These are phyloP conservation scores for Clarias fuscus DNA, from an alignment of 2,797 vertebrate species.

Conservation along the genomic window DNA sequence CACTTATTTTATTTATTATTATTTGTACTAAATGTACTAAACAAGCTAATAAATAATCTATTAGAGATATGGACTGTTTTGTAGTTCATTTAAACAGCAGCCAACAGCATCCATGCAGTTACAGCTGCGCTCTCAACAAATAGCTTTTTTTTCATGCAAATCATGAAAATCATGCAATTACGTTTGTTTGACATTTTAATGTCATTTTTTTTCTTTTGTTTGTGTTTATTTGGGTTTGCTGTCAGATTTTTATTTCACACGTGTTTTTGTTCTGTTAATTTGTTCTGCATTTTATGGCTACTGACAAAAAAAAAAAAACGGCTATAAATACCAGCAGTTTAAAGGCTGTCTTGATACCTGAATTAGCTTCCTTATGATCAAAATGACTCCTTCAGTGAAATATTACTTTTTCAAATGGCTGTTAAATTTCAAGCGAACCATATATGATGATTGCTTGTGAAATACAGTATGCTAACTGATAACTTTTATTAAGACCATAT, in stretches of 20 bases:
- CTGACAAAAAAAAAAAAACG: background rate
- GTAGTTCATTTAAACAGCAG: background rate
- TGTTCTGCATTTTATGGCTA: background rate
- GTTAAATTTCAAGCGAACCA: constrained; percentile 51
- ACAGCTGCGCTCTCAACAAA: background rate
- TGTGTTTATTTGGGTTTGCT: background rate
- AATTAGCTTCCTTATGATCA: background rate
- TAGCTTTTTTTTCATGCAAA: constrained; percentile 5
- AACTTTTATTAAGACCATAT: constrained; percentile 29
- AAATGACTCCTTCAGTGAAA: background rate
- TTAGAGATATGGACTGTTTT: background rate
- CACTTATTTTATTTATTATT: background rate
- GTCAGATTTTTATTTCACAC: background rate
- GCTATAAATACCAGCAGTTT: background rate
- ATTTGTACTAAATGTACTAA: background rate
- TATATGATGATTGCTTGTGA: constrained; percentile 42
- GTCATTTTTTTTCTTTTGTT: background rate
- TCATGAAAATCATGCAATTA: background rate
- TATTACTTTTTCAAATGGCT: constrained; percentile 34
- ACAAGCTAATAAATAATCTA: background rate
- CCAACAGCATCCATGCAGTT: background rate
- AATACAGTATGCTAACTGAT: constrained; percentile 34
- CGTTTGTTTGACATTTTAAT: background rate
- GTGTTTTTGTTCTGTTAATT: background rate
- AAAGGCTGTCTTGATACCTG: background rate